Percentiles rank a stretch among this genome's conserved stretches.
phyloP scores from a whole-genome alignment of 2,888 invertebrate genomes.

The Aspidiotus destructor region DNA sequence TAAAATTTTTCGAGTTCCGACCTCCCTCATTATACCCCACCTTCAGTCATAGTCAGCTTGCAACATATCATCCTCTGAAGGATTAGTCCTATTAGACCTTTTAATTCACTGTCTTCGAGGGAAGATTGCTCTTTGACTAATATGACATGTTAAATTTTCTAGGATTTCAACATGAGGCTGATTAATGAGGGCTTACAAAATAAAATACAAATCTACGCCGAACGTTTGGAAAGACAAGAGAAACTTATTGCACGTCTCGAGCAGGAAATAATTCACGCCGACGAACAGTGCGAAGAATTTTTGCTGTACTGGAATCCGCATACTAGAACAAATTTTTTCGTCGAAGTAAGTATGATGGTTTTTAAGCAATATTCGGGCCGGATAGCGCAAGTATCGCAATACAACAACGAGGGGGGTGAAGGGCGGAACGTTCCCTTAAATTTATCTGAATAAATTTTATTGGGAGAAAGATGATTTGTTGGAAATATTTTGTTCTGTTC shows the following conservation, averaged over 20 bases:
- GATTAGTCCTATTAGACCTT: no score
- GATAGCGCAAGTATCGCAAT: no score
- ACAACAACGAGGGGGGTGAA: no score
- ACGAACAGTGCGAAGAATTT: slow-evolving; percentile 31
- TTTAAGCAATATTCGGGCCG: no score
- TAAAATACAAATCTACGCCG: slow-evolving; percentile 34
- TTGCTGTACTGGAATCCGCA: slow-evolving; percentile 25
- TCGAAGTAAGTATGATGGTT: slow-evolving; percentile 6
- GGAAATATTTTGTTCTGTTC: no score
- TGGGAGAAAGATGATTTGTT: no score
- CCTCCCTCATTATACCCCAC: no score
- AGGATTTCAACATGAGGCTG: slow-evolving; percentile 34
- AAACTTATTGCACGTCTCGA: slow-evolving; percentile 33
- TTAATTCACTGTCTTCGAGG: not conserved
- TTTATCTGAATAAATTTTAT: not conserved
- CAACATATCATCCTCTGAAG: no score
- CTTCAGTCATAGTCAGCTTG: no score
- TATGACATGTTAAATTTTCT: not conserved
- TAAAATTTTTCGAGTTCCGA: no score
- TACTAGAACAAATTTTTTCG: slow-evolving; percentile 5
- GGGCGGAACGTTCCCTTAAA: not conserved
- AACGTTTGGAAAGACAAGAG: slow-evolving; percentile 34
- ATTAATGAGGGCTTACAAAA: slow-evolving; percentile 34
- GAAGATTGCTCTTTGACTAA: not conserved
- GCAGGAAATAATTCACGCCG: slow-evolving; percentile 34